Evolutionary conservation across 2,888 invertebrate genomes (phyloP).

Genomic region (Bimastos eiseni): DNA sequence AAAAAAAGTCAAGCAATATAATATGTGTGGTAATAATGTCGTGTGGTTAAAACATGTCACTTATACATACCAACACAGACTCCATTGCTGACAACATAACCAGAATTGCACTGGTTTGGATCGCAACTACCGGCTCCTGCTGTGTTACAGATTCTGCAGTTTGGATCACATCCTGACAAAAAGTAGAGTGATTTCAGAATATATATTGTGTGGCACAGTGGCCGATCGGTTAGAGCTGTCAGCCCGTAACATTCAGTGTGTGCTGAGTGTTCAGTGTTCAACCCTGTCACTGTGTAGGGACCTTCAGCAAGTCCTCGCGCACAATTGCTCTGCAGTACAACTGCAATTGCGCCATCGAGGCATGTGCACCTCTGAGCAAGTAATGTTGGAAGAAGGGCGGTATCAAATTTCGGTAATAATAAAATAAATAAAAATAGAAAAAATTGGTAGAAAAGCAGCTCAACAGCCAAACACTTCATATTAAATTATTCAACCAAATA

Average conservation of each 20-base stretch:
- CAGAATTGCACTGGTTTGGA: slow-evolving; percentile 29
- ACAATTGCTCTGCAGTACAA: too few species aligned
- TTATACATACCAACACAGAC: slow-evolving; percentile 22
- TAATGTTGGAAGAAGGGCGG: too few species aligned
- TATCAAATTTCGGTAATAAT: too few species aligned
- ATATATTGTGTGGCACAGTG: too few species aligned
- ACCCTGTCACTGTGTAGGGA: too few species aligned
- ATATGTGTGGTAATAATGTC: neutral
- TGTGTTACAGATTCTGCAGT: slow-evolving; percentile 35
- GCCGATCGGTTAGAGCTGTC: too few species aligned
- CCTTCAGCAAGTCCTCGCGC: too few species aligned
- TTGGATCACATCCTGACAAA: slow-evolving; percentile 35
- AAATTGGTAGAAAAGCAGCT: neutral
- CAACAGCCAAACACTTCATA: neutral
- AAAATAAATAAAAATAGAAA: too few species aligned
- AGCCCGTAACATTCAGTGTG: too few species aligned
- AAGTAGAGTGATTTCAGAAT: neutral
- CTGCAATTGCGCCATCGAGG: too few species aligned
- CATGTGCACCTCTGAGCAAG: too few species aligned
- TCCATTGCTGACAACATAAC: slow-evolving; percentile 30
- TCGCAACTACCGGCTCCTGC: slow-evolving; percentile 37
- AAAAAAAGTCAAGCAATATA: neutral
- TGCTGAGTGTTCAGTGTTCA: too few species aligned
- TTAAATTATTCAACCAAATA: neutral
- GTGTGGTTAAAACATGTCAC: neutral